Base-by-base conservation (phyloP, 2,888 invertebrate genomes). In the Ormia ochracea region DNA sequence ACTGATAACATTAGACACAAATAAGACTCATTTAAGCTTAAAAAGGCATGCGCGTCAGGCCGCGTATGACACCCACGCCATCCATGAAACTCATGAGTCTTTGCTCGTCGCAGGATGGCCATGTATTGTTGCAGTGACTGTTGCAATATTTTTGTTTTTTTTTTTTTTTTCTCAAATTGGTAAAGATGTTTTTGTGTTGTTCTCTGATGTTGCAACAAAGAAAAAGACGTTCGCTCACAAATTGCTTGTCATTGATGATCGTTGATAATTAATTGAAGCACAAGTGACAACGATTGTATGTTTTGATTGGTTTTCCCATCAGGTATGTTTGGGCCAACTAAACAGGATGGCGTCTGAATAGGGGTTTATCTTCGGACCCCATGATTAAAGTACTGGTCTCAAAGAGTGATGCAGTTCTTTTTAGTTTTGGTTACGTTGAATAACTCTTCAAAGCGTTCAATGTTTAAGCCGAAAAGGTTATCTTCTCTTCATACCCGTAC, bases 191-290 rank as follows among this genome's bases (percentile, higher is more conserved):
- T 43, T 10, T 38, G 12, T 36, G 33, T 38, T 52, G 31, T 14
- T 38, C 12, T 36, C 14, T 6, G 45, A 41, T 68, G 73, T 38
- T 56, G 61, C 50, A 54, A 50, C n/a, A 33, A 54, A 63, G 10
- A 36, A 61, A 5, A 19, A 33, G 26, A 50, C 68, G 68, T 48
- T 61, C 31, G 50, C 63, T 77, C 80, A 83, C 82, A 83, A 82
- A 82, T 83, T 82, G 80, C 82, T 81, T 82, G 82, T 81, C 82
- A 82, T 78, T 79, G 81, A 81, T 82, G 82, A 77, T 74, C 66
- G 72, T 74, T 81, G 82, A 81, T 83, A 82, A 83, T 83, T 82
- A 82, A 82, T 52, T 76, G 41, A 76, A 77, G 66, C 76, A 77
- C 48, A 76, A 79, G 69, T 79, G 78, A 79, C 76, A 73, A 70